Evolutionary conservation across 1,140 invertebrate genomes (phyloP).

Genomic region (Magallana gigas): DNA sequence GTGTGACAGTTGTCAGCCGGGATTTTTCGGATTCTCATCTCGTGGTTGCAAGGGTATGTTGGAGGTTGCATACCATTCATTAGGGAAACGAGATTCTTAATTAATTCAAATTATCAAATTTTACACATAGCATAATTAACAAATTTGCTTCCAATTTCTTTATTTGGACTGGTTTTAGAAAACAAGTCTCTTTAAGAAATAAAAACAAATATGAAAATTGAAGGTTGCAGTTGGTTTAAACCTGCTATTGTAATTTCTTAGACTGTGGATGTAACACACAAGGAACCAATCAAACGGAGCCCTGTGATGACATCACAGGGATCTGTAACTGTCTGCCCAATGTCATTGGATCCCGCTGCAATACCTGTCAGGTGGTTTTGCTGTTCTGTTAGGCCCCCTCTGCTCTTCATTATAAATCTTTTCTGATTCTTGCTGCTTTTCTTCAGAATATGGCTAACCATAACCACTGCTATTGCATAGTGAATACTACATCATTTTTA

Average conservation of each 20-base stretch:
- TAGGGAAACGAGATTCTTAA: too few relatives aligned
- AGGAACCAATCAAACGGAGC: conserved; percentile 76
- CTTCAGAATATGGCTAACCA: too few relatives aligned
- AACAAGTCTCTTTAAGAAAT: too few relatives aligned
- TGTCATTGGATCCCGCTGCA: conserved; percentile 91
- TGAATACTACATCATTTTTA: too few relatives aligned
- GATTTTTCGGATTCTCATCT: conserved; percentile 89
- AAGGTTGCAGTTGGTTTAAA: too few relatives aligned
- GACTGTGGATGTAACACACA: conserved; percentile 69
- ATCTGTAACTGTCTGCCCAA: conserved; percentile 97
- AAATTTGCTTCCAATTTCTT: too few relatives aligned
- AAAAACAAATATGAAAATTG: too few relatives aligned
- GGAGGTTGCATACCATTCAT: neutral
- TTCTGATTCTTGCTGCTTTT: conserved; percentile 19
- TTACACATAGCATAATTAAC: too few relatives aligned
- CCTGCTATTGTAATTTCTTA: conserved; percentile 37
- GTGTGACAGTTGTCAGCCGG: conserved; percentile 90
- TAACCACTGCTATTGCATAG: too few relatives aligned
- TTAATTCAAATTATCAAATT: too few relatives aligned
- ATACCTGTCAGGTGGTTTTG: conserved; percentile 68
- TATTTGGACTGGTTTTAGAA: too few relatives aligned
- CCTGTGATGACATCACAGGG: conserved; percentile 92
- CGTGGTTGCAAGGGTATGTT: conserved; percentile 84
- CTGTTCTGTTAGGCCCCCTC: neutral
- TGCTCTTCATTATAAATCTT: neutral